Conservation (phyloP, 1,140 invertebrate species). For the Lepeophtheirus salmonis region DNA sequence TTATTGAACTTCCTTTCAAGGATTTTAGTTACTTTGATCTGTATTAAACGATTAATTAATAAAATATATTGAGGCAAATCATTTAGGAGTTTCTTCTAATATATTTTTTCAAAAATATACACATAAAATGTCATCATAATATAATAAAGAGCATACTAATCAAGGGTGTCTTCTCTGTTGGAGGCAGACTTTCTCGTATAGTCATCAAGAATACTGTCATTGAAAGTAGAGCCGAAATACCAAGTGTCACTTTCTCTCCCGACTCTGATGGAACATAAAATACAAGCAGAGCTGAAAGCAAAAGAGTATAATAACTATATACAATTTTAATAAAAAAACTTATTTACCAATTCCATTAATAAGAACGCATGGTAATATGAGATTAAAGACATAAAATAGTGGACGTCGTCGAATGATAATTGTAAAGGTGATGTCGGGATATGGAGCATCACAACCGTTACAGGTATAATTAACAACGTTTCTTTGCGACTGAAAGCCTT, state of each 20-base stretch:
- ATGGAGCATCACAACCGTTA: slow-evolving; percentile 43
- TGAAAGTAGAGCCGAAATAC: slow-evolving; percentile 68
- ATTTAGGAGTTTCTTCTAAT: too few species aligned
- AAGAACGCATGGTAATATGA: slow-evolving; percentile 68
- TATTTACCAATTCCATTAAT: slow-evolving; percentile 59
- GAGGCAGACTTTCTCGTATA: slow-evolving; percentile 69
- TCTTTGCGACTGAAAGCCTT: slow-evolving; percentile 46
- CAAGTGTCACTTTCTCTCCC: slow-evolving; percentile 66
- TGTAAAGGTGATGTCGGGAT: slow-evolving; percentile 42
- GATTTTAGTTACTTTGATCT: too few species aligned
- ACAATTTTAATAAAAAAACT: background rate
- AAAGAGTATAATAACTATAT: background rate
- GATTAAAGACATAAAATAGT: slow-evolving; percentile 77
- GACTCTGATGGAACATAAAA: slow-evolving; percentile 82
- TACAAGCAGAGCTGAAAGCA: slow-evolving; percentile 51
- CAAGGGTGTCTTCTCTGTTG: slow-evolving; percentile 71
- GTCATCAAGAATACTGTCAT: slow-evolving; percentile 89
- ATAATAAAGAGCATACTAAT: too few species aligned
- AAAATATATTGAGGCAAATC: too few species aligned
- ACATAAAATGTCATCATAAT: background rate
- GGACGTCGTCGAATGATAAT: slow-evolving; percentile 44
- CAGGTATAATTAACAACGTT: slow-evolving; percentile 51
- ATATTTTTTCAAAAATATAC: background rate
- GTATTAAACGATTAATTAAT: too few species aligned
- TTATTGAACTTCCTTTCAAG: too few species aligned